phyloP scores from a whole-genome alignment of 1,140 invertebrate species.

The Lycorma delicatula region DNA sequence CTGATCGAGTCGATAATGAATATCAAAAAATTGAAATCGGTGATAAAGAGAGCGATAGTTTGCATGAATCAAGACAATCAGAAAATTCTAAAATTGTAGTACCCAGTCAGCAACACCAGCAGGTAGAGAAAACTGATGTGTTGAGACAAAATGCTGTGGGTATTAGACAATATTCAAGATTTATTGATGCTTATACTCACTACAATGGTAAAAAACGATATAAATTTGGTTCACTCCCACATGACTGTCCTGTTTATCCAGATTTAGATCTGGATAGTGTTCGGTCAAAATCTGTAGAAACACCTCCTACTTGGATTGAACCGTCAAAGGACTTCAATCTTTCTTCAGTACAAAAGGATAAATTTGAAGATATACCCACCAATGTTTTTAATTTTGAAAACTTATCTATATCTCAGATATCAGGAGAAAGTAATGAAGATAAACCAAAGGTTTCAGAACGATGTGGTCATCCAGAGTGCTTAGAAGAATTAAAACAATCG shows the following conservation, averaged over 20 bases:
- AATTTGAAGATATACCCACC: background rate
- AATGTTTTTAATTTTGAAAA: background rate
- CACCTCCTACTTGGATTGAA: slow-evolving; percentile 5
- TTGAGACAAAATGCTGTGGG: background rate
- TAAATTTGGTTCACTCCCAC: slow-evolving; percentile 15
- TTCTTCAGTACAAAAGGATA: slow-evolving; percentile 2
- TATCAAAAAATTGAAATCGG: background rate
- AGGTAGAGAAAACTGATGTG: slow-evolving; percentile 1
- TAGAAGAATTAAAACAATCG: too few relatives aligned
- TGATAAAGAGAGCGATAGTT: background rate
- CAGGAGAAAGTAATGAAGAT: too few relatives aligned
- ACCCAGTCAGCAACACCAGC: slow-evolving; percentile 8
- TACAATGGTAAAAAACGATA: slow-evolving; percentile 7
- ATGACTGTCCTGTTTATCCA: slow-evolving; percentile 8
- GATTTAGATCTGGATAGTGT: slow-evolving; percentile 10
- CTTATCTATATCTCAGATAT: too few relatives aligned
- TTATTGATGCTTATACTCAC: background rate
- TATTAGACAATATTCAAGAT: background rate
- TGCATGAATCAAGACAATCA: background rate
- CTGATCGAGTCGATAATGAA: too few relatives aligned
- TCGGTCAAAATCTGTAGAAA: slow-evolving; percentile 15
- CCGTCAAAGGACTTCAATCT: slow-evolving; percentile 3
- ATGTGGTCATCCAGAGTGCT: too few relatives aligned
- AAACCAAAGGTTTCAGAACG: too few relatives aligned
- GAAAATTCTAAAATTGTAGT: slow-evolving; percentile 15